phyloP scores from a whole-genome alignment of 2,113 vertebrate species.

The Cygnus buccinator region DNA sequence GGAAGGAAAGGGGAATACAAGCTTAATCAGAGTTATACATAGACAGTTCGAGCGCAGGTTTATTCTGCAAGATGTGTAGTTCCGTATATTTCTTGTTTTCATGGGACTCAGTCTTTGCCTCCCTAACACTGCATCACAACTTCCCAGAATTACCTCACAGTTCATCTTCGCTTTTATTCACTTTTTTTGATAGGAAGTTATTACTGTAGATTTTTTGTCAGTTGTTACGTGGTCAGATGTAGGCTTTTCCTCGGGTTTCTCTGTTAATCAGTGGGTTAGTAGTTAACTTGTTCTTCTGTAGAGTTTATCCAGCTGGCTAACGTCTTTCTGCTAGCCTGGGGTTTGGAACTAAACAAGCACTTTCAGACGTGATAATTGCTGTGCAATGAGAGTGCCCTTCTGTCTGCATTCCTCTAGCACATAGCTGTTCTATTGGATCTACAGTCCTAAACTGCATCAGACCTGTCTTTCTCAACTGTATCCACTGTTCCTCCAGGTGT shows the following conservation, averaged over 20 bases:
- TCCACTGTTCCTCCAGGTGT: accelerated
- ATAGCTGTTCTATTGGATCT: neutral
- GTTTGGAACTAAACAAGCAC: neutral
- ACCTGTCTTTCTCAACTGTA: neutral
- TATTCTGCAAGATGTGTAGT: neutral
- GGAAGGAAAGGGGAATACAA: neutral
- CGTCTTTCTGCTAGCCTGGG: neutral
- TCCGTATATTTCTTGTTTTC: neutral
- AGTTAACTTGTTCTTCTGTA: neutral
- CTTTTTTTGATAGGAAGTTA: neutral
- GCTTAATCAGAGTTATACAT: neutral
- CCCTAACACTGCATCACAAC: accelerated
- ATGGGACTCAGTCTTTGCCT: neutral
- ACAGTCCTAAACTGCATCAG: neutral
- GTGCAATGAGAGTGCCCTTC: neutral
- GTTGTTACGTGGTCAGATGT: neutral
- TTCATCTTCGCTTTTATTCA: neutral
- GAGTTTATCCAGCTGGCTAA: neutral
- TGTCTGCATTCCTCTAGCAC: neutral
- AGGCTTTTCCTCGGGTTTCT: neutral
- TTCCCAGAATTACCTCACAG: neutral
- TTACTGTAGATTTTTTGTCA: accelerated
- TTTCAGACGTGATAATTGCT: neutral
- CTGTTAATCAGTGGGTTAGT: neutral
- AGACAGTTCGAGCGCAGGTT: neutral